A percentile compares a stretch with the other conserved stretches of the same genome.
phyloP scores from a whole-genome alignment of 2,888 invertebrate species.

The Yponomeuta cagnagella region DNA sequence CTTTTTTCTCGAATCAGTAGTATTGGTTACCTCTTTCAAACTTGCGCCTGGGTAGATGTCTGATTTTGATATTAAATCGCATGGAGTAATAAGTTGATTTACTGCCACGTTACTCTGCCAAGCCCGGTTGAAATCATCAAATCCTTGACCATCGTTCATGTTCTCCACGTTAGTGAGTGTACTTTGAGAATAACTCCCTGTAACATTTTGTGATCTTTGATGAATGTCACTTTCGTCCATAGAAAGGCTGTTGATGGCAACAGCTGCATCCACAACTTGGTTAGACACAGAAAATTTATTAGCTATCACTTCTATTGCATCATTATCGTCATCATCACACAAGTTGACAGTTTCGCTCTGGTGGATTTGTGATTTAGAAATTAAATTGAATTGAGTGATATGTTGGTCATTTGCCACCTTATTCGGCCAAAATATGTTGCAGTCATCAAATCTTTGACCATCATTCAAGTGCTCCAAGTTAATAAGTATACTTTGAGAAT shows the following conservation, averaged over 20 bases:
- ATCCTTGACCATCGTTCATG: neutral
- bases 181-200: neutral
- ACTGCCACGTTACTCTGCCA: neutral
- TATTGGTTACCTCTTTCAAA: neutral
- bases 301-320: neutral
- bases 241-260: neutral
- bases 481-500: neutral
- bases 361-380: too few relatives aligned
- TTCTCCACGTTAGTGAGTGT: neutral
- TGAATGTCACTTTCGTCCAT: neutral
- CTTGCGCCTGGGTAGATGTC: neutral
- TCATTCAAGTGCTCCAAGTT: neutral
- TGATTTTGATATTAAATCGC: neutral
- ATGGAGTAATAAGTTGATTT: neutral
- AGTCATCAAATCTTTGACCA: neutral
- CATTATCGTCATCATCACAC: neutral
- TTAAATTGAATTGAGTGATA: too few relatives aligned
- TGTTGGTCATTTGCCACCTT: too few relatives aligned
- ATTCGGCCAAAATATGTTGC: too few relatives aligned
- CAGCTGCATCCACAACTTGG: neutral
- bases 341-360: neutral
- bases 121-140: slow-evolving; percentile 2
- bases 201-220: neutral
- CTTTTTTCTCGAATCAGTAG: neutral
- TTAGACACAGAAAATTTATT: neutral